phyloP scores from a whole-genome alignment of 1,140 invertebrate genomes.

The Ladona fulva region DNA sequence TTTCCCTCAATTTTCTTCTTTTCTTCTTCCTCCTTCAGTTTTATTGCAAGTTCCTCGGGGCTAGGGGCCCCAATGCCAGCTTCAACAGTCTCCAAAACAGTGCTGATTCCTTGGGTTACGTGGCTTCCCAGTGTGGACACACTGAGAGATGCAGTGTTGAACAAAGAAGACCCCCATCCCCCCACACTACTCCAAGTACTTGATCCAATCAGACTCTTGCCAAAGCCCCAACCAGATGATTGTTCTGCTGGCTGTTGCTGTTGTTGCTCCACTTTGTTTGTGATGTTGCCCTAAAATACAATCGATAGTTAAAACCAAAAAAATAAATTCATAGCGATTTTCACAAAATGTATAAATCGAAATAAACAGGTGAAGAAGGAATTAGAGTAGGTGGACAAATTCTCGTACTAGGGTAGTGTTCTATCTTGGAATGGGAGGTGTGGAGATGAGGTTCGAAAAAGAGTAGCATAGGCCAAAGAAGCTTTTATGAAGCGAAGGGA shows the following conservation, averaged over 20 bases:
- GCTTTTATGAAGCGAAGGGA: too few species aligned
- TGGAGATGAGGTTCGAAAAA: too few species aligned
- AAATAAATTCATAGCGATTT: too few species aligned
- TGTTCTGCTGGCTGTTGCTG: background rate
- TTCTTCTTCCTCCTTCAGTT: constrained; percentile 17
- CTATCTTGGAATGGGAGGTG: too few species aligned
- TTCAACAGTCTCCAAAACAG: constrained; percentile 59
- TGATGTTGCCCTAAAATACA: background rate
- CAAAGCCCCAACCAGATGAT: background rate
- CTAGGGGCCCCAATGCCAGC: constrained; percentile 61
- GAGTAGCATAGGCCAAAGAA: too few species aligned
- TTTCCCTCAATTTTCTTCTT: background rate
- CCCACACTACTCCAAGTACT: constrained; percentile 55
- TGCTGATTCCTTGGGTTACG: constrained; percentile 63
- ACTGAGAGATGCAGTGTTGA: constrained; percentile 60
- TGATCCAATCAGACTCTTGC: background rate
- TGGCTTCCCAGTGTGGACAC: constrained; percentile 65
- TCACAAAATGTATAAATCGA: too few species aligned
- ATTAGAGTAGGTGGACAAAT: too few species aligned
- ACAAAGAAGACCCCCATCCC: constrained; percentile 52
- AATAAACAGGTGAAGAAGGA: too few species aligned
- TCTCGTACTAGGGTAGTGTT: too few species aligned
- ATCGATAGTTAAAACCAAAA: too few species aligned
- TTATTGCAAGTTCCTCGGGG: constrained; percentile 58
- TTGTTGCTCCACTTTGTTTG: constrained; percentile 5